Conservation (phyloP, 2,113 vertebrate genomes). For the Hipposideros armiger region DNA sequence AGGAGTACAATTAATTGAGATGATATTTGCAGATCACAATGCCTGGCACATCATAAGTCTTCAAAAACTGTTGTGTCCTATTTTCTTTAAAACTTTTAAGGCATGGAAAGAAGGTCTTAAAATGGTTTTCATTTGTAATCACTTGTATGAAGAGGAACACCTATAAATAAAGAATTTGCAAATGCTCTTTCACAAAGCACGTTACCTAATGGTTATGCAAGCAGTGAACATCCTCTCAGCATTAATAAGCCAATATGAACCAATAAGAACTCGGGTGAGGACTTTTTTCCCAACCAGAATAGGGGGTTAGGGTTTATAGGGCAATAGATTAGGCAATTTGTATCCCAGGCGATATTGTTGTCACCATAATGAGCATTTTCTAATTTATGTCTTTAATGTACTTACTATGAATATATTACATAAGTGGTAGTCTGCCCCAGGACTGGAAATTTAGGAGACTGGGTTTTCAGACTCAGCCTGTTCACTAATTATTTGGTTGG, state of each 20-base stretch:
- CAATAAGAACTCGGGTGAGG: constrained; percentile 26
- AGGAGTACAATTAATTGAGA: neutral
- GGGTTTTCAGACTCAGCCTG: constrained; percentile 50
- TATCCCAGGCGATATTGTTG: constrained; percentile 53
- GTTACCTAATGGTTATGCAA: constrained; percentile 45
- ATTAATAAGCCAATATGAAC: constrained; percentile 40
- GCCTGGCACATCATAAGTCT: neutral
- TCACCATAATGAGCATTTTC: constrained; percentile 67
- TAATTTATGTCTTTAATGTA: constrained; percentile 73
- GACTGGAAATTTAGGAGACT: constrained; percentile 49
- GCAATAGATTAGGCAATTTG: constrained; percentile 58
- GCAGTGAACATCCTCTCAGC: neutral
- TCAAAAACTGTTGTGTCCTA: neutral
- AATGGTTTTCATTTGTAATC: neutral
- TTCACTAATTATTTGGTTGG: constrained; percentile 60
- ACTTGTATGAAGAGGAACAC: neutral
- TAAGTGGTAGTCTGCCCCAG: neutral
- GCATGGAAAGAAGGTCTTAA: neutral
- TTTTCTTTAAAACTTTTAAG: constrained; percentile 16
- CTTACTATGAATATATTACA: constrained; percentile 61
- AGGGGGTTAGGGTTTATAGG: neutral
- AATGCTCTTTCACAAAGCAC: neutral
- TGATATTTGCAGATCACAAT: neutral
- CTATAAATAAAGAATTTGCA: constrained; percentile 19
- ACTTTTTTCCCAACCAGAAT: constrained; percentile 23